These are phyloP conservation scores for Neelides folsomi DNA, from an alignment of 2,888 invertebrate species.

Conservation along the genomic window DNA sequence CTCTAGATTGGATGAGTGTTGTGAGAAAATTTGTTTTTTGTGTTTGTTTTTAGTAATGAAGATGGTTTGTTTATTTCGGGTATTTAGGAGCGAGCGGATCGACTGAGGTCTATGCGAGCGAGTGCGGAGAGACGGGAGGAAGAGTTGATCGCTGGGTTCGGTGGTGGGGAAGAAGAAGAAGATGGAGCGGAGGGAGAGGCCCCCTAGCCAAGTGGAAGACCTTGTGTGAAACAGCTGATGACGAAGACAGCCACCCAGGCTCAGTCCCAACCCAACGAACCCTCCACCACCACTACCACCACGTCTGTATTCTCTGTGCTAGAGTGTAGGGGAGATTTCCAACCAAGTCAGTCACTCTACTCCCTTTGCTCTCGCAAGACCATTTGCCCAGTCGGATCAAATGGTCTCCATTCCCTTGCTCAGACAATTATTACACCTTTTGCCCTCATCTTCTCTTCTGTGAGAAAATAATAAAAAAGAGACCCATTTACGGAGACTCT, in stretches of 20 bases:
- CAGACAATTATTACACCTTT: too few relatives aligned
- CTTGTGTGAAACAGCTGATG: conserved; percentile 11
- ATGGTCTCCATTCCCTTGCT: conserved; percentile 7
- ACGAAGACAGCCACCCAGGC: conserved; percentile 10
- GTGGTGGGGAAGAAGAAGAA: conserved; percentile 4
- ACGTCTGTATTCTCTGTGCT: neutral
- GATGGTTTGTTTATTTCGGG: conserved; percentile 6
- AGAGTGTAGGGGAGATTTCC: neutral
- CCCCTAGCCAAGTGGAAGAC: neutral
- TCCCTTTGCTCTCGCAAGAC: neutral
- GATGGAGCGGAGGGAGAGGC: conserved; percentile 1
- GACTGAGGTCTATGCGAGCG: conserved; percentile 8
- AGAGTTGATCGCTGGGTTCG: conserved; percentile 15
- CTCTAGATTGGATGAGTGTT: too few relatives aligned
- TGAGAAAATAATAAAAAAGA: too few relatives aligned
- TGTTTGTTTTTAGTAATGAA: neutral
- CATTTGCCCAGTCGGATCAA: neutral
- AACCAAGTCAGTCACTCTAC: neutral
- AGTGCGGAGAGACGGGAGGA: conserved; percentile 13
- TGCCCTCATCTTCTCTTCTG: too few relatives aligned
- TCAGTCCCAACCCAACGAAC: neutral
- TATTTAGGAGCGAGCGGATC: conserved; percentile 15
- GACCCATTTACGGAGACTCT: too few relatives aligned
- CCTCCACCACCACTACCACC: neutral
- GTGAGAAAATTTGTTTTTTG: too few relatives aligned